Conservation (phyloP, 1,140 invertebrate species). For the Diabrotica undecimpunctata region DNA sequence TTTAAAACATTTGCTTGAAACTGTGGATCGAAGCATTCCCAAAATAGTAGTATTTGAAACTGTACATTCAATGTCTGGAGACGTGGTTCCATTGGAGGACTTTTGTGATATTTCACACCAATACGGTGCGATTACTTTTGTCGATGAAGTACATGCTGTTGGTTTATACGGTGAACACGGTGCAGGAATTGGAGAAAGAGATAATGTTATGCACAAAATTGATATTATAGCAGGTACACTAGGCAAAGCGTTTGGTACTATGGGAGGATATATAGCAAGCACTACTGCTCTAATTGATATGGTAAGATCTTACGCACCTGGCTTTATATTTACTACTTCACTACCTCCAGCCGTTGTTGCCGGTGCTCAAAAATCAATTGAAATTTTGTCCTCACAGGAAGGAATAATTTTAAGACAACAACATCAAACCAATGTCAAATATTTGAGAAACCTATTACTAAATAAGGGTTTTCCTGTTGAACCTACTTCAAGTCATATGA, state of each 20-base stretch:
- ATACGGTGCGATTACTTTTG: conserved; percentile 91
- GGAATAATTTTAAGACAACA: conserved; percentile 69
- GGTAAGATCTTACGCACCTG: conserved; percentile 89
- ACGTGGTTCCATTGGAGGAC: conserved; percentile 86
- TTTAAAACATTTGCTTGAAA: conserved; percentile 72
- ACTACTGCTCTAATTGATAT: conserved; percentile 76
- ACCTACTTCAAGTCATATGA: conserved; percentile 91
- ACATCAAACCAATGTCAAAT: conserved; percentile 86
- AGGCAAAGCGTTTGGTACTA: conserved; percentile 96
- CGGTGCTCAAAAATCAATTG: conserved; percentile 75
- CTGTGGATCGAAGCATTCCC: conserved; percentile 71
- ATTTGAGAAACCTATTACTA: conserved; percentile 77
- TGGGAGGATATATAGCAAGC: conserved; percentile 84
- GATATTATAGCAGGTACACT: conserved; percentile 96
- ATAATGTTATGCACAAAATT: conserved; percentile 80
- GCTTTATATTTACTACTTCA: conserved; percentile 97
- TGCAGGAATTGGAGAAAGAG: conserved; percentile 89
- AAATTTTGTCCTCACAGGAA: conserved; percentile 83
- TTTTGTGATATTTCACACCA: conserved; percentile 87
- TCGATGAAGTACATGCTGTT: conserved; percentile 98
- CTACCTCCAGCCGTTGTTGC: conserved; percentile 89
- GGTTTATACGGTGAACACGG: conserved; percentile 92
- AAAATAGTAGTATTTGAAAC: conserved; percentile 99
- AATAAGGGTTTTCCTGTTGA: conserved; percentile 84
- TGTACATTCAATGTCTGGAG: conserved; percentile 98